A percentile compares a stretch with the other conserved stretches of the same genome.
These are phyloP conservation scores for Lepidurus apus DNA, from an alignment of 1,140 invertebrate species.

Conservation along the genomic window DNA sequence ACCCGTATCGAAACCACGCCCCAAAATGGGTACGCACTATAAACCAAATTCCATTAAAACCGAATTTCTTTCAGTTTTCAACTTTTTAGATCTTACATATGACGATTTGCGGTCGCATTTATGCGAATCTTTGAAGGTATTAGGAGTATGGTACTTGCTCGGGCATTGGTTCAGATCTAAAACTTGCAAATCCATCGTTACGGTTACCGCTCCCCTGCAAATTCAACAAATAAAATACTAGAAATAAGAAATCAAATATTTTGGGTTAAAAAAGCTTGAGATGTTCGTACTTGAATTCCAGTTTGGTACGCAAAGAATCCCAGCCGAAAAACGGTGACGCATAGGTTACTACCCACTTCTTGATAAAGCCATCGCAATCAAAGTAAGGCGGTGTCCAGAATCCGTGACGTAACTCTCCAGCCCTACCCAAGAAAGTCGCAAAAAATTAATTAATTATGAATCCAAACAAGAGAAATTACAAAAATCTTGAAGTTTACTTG, in stretches of 20 bases:
- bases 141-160: conserved; percentile 73
- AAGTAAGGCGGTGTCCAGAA: conserved; percentile 90
- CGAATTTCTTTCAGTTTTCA: conserved; percentile 19
- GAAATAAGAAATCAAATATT: background rate
- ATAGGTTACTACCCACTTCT: conserved; percentile 94
- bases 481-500: conserved; percentile 46
- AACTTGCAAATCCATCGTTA: conserved; percentile 82
- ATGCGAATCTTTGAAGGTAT: conserved; percentile 92
- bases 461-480: background rate
- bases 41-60: conserved; percentile 41
- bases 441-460: conserved; percentile 42
- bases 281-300: conserved; percentile 88
- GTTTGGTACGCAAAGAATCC: conserved; percentile 81
- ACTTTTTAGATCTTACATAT: conserved; percentile 66
- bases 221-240: conserved; percentile 44
- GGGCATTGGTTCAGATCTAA: conserved; percentile 95
- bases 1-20: conserved; percentile 81
- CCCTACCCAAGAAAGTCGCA: conserved; percentile 50
- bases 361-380: conserved; percentile 82
- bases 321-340: conserved; percentile 94
- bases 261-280: background rate
- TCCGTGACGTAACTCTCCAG: conserved; percentile 78
- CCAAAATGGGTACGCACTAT: conserved; percentile 89
- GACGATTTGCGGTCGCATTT: conserved; percentile 87
- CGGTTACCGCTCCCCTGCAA: conserved; percentile 81